Conservation (phyloP, 2,797 vertebrate species). For the Setipinna tenuifilis region DNA sequence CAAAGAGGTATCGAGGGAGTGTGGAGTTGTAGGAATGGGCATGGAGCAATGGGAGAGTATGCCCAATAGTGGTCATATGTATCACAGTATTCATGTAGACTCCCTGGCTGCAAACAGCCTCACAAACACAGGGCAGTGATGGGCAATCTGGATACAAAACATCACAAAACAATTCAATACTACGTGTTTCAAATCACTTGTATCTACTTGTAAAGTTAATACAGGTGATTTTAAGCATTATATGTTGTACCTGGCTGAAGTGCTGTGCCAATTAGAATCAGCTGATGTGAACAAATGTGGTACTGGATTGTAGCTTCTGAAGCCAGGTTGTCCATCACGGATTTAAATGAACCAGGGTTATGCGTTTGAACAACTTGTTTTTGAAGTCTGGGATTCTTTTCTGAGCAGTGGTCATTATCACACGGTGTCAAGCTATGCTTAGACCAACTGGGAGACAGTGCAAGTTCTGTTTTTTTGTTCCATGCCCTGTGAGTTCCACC, state of each 20-base stretch:
- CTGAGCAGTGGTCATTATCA: background rate
- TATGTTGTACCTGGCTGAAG: too few species aligned
- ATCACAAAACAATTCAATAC: too few species aligned
- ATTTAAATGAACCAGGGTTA: background rate
- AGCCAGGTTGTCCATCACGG: too few species aligned
- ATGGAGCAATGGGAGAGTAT: background rate
- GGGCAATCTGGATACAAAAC: too few species aligned
- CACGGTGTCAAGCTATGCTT: background rate
- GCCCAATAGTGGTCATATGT: background rate
- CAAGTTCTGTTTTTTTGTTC: too few species aligned
- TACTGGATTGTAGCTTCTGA: too few species aligned
- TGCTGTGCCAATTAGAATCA: too few species aligned
- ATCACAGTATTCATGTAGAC: background rate
- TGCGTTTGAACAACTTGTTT: background rate
- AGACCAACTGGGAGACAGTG: background rate
- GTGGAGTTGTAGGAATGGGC: background rate
- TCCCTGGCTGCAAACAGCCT: background rate
- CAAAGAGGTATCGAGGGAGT: background rate
- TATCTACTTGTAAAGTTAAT: too few species aligned
- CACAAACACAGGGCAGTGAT: background rate
- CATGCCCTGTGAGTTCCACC: too few species aligned
- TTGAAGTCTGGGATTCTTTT: background rate
- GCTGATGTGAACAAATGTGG: too few species aligned
- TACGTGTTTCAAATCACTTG: too few species aligned
- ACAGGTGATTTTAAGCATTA: too few species aligned